Percentiles rank a stretch among this genome's conserved stretches.
Evolutionary conservation across 2,113 vertebrate species (phyloP).

Genomic region (Delphinus delphis): DNA sequence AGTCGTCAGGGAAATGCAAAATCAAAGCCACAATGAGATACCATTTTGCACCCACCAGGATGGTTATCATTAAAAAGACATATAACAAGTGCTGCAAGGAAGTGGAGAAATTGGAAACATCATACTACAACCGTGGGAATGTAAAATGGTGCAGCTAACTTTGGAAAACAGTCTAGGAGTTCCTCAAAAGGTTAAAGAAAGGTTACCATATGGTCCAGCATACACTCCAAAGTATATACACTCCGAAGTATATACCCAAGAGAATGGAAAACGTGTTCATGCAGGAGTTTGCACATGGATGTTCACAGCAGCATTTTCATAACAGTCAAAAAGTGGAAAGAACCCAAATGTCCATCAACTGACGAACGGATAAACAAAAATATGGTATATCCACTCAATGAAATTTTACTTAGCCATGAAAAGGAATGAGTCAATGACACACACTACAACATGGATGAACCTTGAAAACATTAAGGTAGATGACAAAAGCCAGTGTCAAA

Average conservation of each 20-base stretch:
- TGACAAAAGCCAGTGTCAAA: background rate
- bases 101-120: background rate
- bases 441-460: background rate
- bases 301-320: background rate
- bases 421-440: background rate
- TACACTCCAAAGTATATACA: too few relatives aligned
- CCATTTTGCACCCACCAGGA: background rate
- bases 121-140: background rate
- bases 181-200: background rate
- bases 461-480: background rate
- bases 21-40: background rate
- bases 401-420: background rate
- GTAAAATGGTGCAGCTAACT: background rate
- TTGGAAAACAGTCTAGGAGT: background rate
- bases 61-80: background rate
- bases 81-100: background rate
- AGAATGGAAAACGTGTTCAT: background rate
- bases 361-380: background rate
- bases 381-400: too few relatives aligned
- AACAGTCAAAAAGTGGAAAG: background rate
- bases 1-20: background rate
- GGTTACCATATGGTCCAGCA: background rate
- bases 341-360: background rate
- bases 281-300: background rate
- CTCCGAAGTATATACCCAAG: too few relatives aligned